Percentiles rank a stretch among this genome's conserved stretches.
Evolutionary conservation across 2,888 invertebrate species (phyloP).

Genomic region (Kuschelorhynchus macadamiae): DNA sequence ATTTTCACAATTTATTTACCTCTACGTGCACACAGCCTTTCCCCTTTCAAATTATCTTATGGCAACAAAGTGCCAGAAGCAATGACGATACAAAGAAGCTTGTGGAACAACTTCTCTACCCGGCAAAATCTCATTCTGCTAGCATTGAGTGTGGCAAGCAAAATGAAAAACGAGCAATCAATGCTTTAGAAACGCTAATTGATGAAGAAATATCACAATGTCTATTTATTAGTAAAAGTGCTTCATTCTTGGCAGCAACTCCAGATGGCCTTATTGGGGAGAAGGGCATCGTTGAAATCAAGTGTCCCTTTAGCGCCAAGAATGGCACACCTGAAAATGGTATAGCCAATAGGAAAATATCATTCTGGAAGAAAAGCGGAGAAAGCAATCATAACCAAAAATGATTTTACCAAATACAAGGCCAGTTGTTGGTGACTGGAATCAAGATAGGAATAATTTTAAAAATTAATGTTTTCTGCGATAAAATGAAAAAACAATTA

Average conservation of each 20-base stretch:
- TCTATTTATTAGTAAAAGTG: conserved; percentile 16
- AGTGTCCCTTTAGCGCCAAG: conserved; percentile 32
- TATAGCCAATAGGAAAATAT: background rate
- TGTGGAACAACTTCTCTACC: too few relatives aligned
- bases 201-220: conserved; percentile 6
- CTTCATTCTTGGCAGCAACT: conserved; percentile 25
- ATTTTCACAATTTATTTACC: too few relatives aligned
- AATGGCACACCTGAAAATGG: conserved; percentile 9
- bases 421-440: conserved; percentile 2
- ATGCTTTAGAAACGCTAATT: background rate
- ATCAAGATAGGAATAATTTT: too few relatives aligned
- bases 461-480: too few relatives aligned
- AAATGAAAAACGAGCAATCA: conserved; percentile 6
- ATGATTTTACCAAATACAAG: conserved; percentile 12
- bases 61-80: background rate
- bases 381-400: background rate
- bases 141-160: conserved; percentile 11
- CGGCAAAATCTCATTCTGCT: background rate
- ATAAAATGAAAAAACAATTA: too few relatives aligned
- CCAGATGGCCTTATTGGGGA: conserved; percentile 23
- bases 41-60: too few relatives aligned
- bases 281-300: conserved; percentile 23
- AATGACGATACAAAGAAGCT: too few relatives aligned
- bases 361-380: conserved; percentile 3
- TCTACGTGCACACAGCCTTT: too few relatives aligned